These are phyloP conservation scores for Hydrozoanthus gracilis DNA, from an alignment of 92 coral and sea anemone genomes.

Conservation along the genomic window DNA sequence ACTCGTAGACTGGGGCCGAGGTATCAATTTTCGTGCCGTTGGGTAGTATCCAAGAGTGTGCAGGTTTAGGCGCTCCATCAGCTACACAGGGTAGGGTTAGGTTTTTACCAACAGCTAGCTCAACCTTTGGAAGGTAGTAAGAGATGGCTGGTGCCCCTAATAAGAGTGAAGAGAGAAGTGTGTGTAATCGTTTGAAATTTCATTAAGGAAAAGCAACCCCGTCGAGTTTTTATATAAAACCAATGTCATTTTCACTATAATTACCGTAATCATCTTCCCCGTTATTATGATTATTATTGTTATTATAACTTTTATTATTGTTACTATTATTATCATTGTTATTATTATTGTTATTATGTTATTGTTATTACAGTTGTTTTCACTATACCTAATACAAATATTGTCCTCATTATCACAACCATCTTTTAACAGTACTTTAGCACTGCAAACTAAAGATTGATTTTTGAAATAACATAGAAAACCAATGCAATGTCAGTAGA, in stretches of 20 bases:
- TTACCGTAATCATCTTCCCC: background rate
- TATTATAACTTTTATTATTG: background rate
- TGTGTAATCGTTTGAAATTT: background rate
- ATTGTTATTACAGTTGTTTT: background rate
- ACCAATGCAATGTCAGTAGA: too few species aligned
- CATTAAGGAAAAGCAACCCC: too few species aligned
- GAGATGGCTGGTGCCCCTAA: slow-evolving; percentile 62
- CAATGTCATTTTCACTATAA: background rate
- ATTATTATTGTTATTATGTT: too few species aligned
- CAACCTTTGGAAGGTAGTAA: slow-evolving; percentile 42
- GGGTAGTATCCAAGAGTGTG: slow-evolving; percentile 64
- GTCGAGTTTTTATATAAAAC: background rate
- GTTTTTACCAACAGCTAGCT: slow-evolving; percentile 64
- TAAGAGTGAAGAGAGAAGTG: background rate
- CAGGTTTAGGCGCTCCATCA: slow-evolving; percentile 62
- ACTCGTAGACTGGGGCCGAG: slow-evolving; percentile 43
- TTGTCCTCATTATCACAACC: background rate
- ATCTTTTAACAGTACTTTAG: background rate
- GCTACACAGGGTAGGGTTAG: slow-evolving; percentile 74
- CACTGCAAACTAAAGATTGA: background rate
- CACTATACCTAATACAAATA: background rate
- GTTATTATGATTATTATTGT: background rate
- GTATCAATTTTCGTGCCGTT: slow-evolving; percentile 42
- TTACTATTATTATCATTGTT: background rate
- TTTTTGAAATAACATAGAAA: too few species aligned